phyloP scores from a whole-genome alignment of 2,113 vertebrate species.

The Tragelaphus buxtoni region DNA sequence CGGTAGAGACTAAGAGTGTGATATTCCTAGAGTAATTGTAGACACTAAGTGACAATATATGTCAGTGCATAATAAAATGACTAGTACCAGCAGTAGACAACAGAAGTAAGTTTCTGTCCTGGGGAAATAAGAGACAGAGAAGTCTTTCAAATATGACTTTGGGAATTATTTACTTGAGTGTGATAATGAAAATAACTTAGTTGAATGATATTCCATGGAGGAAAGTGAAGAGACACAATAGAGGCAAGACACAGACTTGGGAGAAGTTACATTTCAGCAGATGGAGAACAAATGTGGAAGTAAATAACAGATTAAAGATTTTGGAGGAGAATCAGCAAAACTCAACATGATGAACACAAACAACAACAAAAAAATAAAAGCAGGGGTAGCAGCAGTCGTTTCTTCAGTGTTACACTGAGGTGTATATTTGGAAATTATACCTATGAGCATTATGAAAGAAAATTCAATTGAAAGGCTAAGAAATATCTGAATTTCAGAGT shows the following conservation, averaged over 20 bases:
- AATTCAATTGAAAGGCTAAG: neutral
- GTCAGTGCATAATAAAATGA: neutral
- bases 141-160: neutral
- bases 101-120: neutral
- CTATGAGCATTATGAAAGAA: neutral
- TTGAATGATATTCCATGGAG: neutral
- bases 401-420: neutral
- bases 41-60: neutral
- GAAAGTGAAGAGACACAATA: neutral
- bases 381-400: neutral
- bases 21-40: neutral
- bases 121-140: neutral
- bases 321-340: neutral
- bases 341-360: neutral
- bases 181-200: neutral
- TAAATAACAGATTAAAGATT: neutral
- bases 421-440: neutral
- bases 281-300: neutral
- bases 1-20: neutral
- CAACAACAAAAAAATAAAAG: neutral
- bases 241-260: neutral
- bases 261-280: neutral
- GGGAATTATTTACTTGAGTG: neutral
- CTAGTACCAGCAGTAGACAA: neutral
- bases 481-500: neutral